A percentile compares a stretch with the other conserved stretches of the same genome.
Conservation (phyloP, 2,113 vertebrate genomes). For the pig (Sus scrofa) region DNA sequence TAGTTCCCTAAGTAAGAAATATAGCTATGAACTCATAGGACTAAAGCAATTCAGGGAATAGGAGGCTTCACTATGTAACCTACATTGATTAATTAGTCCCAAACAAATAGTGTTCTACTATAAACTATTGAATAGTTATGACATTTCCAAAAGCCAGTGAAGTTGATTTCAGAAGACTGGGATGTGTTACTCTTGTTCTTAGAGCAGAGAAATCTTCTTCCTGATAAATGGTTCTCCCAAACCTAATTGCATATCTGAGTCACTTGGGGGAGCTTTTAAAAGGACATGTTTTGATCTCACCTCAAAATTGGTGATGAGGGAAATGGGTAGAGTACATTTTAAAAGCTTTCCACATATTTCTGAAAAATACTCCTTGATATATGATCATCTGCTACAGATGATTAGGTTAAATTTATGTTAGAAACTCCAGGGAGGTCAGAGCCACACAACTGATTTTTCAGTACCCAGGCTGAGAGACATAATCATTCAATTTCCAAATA, state of each 20-base stretch:
- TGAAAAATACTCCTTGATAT: neutral
- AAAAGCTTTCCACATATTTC: neutral
- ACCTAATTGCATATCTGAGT: neutral
- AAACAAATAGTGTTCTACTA: neutral
- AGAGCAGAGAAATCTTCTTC: neutral
- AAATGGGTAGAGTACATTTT: neutral
- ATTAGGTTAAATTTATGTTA: neutral
- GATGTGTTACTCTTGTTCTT: neutral
- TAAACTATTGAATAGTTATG: neutral
- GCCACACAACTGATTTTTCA: neutral
- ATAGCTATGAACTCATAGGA: neutral
- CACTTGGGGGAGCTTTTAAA: too few relatives aligned
- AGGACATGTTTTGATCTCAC: neutral
- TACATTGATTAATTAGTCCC: neutral
- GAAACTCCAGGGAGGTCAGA: neutral
- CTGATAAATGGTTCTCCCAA: neutral
- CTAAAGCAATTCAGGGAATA: neutral
- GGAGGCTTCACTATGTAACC: neutral
- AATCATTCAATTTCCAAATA: conserved; percentile 10
- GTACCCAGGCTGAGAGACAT: neutral
- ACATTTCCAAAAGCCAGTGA: neutral
- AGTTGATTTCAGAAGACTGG: neutral
- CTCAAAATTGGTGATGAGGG: neutral
- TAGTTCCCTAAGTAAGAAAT: neutral
- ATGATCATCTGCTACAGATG: neutral